These are phyloP conservation scores for Yponomeuta sedellus DNA, from an alignment of 2,888 invertebrate species.

Conservation along the genomic window DNA sequence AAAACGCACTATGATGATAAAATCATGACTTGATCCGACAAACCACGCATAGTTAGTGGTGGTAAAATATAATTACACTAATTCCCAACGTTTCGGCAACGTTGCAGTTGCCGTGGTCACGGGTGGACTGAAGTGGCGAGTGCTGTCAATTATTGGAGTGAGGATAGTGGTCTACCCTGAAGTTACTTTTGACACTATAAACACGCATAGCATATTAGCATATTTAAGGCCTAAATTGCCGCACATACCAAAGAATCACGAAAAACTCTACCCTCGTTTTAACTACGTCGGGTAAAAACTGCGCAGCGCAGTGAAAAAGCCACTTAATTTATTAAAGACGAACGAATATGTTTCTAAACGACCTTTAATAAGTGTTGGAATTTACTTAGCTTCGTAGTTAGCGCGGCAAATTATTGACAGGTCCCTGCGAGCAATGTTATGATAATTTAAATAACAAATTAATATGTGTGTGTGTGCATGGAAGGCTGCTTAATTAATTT, in stretches of 20 bases:
- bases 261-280: background rate
- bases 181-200: too few species aligned
- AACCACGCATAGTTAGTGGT: background rate
- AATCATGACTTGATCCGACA: background rate
- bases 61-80: too few species aligned
- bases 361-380: slow-evolving; percentile 9
- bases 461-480: too few species aligned
- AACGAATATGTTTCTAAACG: slow-evolving; percentile 11
- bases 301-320: background rate
- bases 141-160: too few species aligned
- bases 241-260: background rate
- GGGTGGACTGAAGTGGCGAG: too few species aligned
- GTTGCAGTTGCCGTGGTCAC: too few species aligned
- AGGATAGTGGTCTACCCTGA: too few species aligned
- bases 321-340: slow-evolving; percentile 1
- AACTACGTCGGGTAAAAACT: background rate
- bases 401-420: slow-evolving; percentile 7
- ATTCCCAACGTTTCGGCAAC: too few species aligned
- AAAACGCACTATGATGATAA: too few species aligned
- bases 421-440: background rate
- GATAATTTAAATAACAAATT: slow-evolving; percentile 2
- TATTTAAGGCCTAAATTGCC: background rate
- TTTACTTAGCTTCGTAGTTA: slow-evolving; percentile 7
- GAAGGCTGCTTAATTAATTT: background rate
- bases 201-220: too few species aligned